These are phyloP conservation scores for Bombylius discolor DNA, from an alignment of 2,888 invertebrate genomes.

Conservation along the genomic window DNA sequence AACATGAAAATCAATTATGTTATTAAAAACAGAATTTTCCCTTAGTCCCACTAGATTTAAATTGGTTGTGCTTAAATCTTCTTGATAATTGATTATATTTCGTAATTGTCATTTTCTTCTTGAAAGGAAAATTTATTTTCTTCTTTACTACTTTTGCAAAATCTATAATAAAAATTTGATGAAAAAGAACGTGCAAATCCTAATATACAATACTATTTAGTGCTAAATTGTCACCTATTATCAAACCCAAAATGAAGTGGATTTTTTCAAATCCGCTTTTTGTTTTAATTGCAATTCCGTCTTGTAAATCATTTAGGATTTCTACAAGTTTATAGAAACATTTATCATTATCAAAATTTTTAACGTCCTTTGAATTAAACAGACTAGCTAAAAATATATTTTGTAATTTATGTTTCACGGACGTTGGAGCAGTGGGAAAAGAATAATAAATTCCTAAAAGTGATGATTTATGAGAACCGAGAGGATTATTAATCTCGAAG, in stretches of 20 bases:
- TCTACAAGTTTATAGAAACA: neutral
- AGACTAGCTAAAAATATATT: too few species aligned
- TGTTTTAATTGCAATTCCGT: neutral
- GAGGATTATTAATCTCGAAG: too few species aligned
- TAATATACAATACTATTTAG: constrained; percentile 1
- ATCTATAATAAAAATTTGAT: constrained; percentile 1
- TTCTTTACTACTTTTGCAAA: constrained; percentile 4
- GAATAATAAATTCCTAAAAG: too few species aligned
- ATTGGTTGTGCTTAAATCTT: constrained; percentile 1
- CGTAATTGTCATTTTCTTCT: neutral
- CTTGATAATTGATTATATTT: neutral
- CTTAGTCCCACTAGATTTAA: neutral
- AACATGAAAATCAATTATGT: constrained; percentile 1
- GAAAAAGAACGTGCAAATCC: constrained; percentile 5
- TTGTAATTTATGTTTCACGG: too few species aligned
- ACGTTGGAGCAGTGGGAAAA: too few species aligned
- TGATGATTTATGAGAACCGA: too few species aligned
- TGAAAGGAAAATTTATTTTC: neutral
- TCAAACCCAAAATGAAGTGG: constrained; percentile 4
- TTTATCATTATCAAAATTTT: neutral
- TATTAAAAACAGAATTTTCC: constrained; percentile 5
- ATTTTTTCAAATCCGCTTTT: neutral
- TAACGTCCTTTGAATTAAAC: neutral
- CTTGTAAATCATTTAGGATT: neutral
- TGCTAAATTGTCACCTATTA: constrained; percentile 7